A percentile compares a stretch with the other conserved stretches of the same genome.
These are phyloP conservation scores for Lobophora halterata DNA, from an alignment of 2,888 invertebrate genomes.

Conservation along the genomic window DNA sequence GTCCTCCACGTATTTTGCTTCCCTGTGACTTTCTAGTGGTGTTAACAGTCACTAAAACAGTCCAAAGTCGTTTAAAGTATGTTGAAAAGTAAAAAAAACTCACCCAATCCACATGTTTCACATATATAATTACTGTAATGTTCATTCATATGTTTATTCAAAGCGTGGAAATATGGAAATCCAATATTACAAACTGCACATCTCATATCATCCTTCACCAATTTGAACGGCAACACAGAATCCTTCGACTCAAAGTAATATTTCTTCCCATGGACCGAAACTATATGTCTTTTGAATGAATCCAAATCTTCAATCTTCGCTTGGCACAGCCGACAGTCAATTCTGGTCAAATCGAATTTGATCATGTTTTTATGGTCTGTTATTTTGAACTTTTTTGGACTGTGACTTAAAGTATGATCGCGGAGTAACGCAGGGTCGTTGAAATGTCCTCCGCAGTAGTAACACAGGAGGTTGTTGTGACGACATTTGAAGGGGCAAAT, in stretches of 20 bases:
- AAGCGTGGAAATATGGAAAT: constrained; percentile 66
- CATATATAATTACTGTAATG: constrained; percentile 71
- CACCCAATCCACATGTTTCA: constrained; percentile 64
- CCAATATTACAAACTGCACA: constrained; percentile 54
- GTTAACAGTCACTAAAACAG: background rate
- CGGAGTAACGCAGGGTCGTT: constrained; percentile 47
- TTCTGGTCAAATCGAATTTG: constrained; percentile 61
- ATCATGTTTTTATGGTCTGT: constrained; percentile 67
- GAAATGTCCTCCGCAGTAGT: constrained; percentile 60
- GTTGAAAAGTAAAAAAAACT: constrained; percentile 24
- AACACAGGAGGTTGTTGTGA: constrained; percentile 65
- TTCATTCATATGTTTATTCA: constrained; percentile 71
- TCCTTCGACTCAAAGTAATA: constrained; percentile 61
- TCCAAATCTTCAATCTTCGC: constrained; percentile 51
- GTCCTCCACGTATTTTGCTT: too few relatives aligned
- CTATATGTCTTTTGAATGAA: constrained; percentile 56
- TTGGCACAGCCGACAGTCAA: constrained; percentile 62
- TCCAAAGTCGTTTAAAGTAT: background rate
- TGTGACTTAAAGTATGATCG: constrained; percentile 46
- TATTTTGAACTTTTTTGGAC: constrained; percentile 64
- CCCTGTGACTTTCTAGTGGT: too few relatives aligned
- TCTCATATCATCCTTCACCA: constrained; percentile 51
- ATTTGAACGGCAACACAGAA: constrained; percentile 55
- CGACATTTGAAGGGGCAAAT: constrained; percentile 69
- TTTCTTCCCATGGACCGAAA: constrained; percentile 50